Conservation (phyloP, 2,888 invertebrate genomes). For the Luperina nickerlii region DNA sequence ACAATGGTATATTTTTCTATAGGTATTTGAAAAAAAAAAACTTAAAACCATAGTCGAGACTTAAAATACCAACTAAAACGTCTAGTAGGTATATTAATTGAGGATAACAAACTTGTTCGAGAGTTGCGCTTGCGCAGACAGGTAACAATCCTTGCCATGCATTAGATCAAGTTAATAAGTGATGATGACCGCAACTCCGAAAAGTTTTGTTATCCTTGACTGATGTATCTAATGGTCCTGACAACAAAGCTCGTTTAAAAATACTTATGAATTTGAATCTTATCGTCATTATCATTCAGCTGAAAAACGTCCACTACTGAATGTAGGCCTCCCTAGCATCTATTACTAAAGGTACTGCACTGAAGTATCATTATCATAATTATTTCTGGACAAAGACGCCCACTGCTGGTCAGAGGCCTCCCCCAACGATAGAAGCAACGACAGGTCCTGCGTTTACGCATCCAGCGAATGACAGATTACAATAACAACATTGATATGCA, state of each 20-base stretch:
- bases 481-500: not conserved
- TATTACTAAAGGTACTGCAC: not conserved
- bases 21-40: not conserved
- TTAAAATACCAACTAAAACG: not conserved
- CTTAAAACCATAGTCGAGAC: not conserved
- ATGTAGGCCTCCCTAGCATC: not conserved
- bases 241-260: not conserved
- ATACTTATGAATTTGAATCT: not conserved
- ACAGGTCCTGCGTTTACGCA: not conserved
- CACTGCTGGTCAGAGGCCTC: not conserved
- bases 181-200: constrained; percentile 40
- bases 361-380: not conserved
- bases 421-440: not conserved
- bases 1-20: not conserved
- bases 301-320: not conserved
- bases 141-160: not conserved
- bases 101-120: constrained; percentile 9
- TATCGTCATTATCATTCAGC: not conserved
- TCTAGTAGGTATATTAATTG: constrained; percentile 8
- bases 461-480: not conserved
- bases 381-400: not conserved
- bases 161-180: not conserved
- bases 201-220: constrained; percentile 10
- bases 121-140: constrained; percentile 28
- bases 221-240: not conserved